Base-by-base conservation (phyloP, 2,113 vertebrate genomes). In the Nannospalax galili region DNA sequence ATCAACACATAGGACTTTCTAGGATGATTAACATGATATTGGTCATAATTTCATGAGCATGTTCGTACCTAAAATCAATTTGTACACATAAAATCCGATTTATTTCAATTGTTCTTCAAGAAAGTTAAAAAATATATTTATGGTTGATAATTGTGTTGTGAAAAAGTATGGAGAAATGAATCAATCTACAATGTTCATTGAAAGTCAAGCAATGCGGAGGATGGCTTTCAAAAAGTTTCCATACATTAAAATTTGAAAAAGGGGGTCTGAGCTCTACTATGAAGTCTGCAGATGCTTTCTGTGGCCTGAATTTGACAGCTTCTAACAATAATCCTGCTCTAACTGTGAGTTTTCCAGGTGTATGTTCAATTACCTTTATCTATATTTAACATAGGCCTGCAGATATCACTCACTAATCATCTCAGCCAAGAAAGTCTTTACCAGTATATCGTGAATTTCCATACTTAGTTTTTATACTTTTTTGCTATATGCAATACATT, bases 401-500 rank as follows among this genome's bases (percentile, higher is more conserved):
- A 89, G 20, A 45, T 92, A 70, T 87, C 16, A 84, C 37, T 95
- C 42, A 90, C 42, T 45, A 90, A 82, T 42, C 80, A 20, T 79
- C 20, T 95, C 5, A 16, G 2, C 32, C 45, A 75, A 10, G 4
- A 91, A 26, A 67, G 42, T 92, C 69, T 78, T 90, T 95, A 30
- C 58, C 86, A 95, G 24, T 94, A 86, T 96, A 87, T 86, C 72
- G 94, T 60, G 48, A 22, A 92, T 92, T 89, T 91, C 30, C 42
- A 89, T 58, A 56, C 58, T 96, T 79, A 87, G 58, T 42, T 91
- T 92, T 88, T 79, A 93, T 89, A 88, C 26, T 69, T 80, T 90
- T 93, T 89, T 70, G 79, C 70, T 94, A n/a, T 22, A 58, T 75
- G 15, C 48, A 86, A 62, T 93, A 96, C 91, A 95, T 95, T 94